Conservation (phyloP, 2,113 vertebrate species). For the Pogona vitticeps region DNA sequence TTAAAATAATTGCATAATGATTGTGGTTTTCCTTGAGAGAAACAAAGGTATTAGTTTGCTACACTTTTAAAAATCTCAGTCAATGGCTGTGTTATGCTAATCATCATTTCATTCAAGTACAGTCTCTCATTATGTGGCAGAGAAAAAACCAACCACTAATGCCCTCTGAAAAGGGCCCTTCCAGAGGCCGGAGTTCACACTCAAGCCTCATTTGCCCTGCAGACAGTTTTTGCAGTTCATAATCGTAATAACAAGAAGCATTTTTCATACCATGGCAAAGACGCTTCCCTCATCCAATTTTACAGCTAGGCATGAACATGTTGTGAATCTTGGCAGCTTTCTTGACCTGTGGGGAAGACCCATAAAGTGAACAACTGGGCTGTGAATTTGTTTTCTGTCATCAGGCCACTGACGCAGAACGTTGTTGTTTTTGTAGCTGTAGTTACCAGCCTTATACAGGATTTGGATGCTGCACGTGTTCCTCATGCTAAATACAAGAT, state of each 20-base stretch:
- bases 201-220: not conserved
- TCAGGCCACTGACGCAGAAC: constrained; percentile 39
- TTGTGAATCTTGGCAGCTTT: constrained; percentile 4
- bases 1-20: not conserved
- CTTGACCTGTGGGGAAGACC: constrained; percentile 11
- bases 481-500: not conserved
- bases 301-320: constrained; percentile 15
- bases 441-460: not conserved
- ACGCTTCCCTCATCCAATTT: constrained; percentile 25
- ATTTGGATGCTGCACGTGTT: constrained; percentile 13
- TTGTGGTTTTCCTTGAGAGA: not conserved
- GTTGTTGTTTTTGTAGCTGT: constrained; percentile 20
- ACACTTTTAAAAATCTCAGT: not conserved
- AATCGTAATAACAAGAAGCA: not conserved
- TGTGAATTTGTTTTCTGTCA: constrained; percentile 55
- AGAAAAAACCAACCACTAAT: not conserved
- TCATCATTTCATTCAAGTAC: not conserved
- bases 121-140: not conserved
- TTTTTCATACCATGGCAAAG: not conserved
- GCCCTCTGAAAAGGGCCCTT: not conserved
- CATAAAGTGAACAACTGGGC: constrained; percentile 10
- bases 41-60: not conserved
- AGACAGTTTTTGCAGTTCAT: not conserved
- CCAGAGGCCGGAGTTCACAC: not conserved
- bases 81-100: not conserved